Evolutionary conservation across 1,140 invertebrate species (phyloP), one percentile per base, ranked within the genome.

Genomic region (Calycopis cecrops): DNA sequence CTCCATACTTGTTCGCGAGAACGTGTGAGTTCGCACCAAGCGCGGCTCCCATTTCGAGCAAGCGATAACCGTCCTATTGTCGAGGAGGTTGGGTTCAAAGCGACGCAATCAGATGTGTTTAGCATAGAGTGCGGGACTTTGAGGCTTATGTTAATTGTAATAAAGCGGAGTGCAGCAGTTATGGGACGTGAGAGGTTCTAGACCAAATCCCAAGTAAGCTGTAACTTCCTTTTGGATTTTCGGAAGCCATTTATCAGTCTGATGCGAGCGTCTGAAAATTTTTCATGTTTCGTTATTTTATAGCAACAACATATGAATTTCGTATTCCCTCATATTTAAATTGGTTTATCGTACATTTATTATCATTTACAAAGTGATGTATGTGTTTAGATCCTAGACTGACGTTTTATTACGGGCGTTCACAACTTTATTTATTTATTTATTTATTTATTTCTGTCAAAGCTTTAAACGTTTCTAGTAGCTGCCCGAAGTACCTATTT

Each of bases 201-300:
- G 82, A 88, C 87, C 87, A 89, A 90, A 90, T 89, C 89, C 87
- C 85, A 72, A 86, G 83, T 90, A 90, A 90, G 89, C 89, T 89
- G 88, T 88, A 88, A 88, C 88, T 90, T 90, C 89, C 89, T 90
- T 89, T 89, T 86, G 88, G 88, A 89, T 89, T 89, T 89, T 89
- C 88, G 88, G 88, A 90, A 90, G 89, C 89, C 89, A 90, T 90
- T 90, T 90, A 89, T 90, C 89, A 90, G 88, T 88, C 80, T 86
- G 83, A 87, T 86, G 85, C 81, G 84, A 62, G 77, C 77, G 84
- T 84, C 84, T 87, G 79, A 79, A 87, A 84, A 87, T 87, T 87
- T 87, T 87, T 87, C 84, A 84, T 87, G 84, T 87, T 85, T 84
- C 77, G 80, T 84, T 84, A 85, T 87, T 85, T 79, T 79, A 69